Evolutionary conservation across 2,888 invertebrate species (phyloP), one percentile per base, ranked within the genome.

Genomic region (Sinopyrophorus schimmeli): DNA sequence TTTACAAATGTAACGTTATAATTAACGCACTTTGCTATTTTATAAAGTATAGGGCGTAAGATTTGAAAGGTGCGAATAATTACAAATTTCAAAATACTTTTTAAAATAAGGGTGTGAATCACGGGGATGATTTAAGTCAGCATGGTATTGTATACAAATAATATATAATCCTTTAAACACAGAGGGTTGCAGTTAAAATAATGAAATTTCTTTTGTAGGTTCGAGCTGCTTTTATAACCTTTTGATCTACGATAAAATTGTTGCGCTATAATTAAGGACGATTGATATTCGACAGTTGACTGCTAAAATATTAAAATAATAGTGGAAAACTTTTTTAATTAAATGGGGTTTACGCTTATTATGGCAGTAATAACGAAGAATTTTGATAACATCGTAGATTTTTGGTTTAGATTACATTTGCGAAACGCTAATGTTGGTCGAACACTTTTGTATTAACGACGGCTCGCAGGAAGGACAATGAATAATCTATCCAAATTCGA

Each of bases 21-120:
- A 70, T 70, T 69, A 70, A 65, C 68, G 62, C 68, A 65, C 66
- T 65, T 66, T 63, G 63, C 58, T 61, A 61, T 55, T 61, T 58
- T 48, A 41, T 58, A 63, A 66, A 62, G 64, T 63, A 60, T 53
- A 55, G 59, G 57, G 16, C 34, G 27, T 37, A 14, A 15, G 5
- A 34, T 40, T 34, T 26, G 31, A 49, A 42, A 34, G 42, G 40
- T 44, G 49, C 32, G 39, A 53, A 50, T 47, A 50, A 49, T 47
- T 43, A 47, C 15, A 34, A 21, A 42, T 23, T 37, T 41, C 23
- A 40, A 42, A 44, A 35, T 31, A 37, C 24, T 23, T 38, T 42
- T 51, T 32, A 15, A 30, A 21, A 26, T 35, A 37, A 39, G 46
- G 50, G 52, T 31, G 52, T 47, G 38, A 43, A 38, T 42, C 23